Base-by-base conservation (phyloP, 2,797 vertebrate genomes). In the Mico argentatus region DNA sequence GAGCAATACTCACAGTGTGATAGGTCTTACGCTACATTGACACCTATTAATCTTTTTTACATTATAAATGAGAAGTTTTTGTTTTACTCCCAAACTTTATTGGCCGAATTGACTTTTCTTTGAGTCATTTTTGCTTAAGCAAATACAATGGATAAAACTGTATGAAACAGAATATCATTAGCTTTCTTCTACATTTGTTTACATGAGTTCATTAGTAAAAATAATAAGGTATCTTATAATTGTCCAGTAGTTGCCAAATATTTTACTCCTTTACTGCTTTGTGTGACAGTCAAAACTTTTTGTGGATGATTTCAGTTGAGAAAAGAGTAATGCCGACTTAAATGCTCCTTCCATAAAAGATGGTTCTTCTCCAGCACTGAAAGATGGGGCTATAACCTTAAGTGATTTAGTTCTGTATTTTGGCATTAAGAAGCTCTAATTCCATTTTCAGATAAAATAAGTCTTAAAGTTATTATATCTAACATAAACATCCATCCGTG, bases 381-480 rank as follows among this genome's bases (percentile, higher is more conserved):
- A 64, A 77, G 61, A 70, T 50, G 46, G 15, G 19, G n/a, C 10
- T 36, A 77, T 33, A 75, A 91, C 14, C 79, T 95, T 84, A 75
- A 1, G 91, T 26, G 30, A 90, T 92, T 98, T 95, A 97, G 17
- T 17, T 91, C 24, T 39, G 70, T 90, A 90, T 97, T 89, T 89
- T 91, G 79, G 52, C 64, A 89, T 93, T 91, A 73, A 30, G 87
- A 97, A 94, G 19, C 22, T 83, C 95, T 97, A 98, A 98, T 52
- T 96, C 52, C n/a, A 92, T 97, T 97, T 98, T 96, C 92, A 97
- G 94, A 97, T 95, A 95, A 96, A 95, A 96, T 70, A 93, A 96
- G 91, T 80, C 81, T 94, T 70, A 36, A 97, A 94, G 87, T 97
- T 98, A 97, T 96, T 98, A 97, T 87, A 98, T 91, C n/a, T 70